A percentile compares a stretch with the other conserved stretches of the same genome.
These are phyloP conservation scores for Zosterops japonicus DNA, from an alignment of 2,113 vertebrate genomes.

Conservation along the genomic window DNA sequence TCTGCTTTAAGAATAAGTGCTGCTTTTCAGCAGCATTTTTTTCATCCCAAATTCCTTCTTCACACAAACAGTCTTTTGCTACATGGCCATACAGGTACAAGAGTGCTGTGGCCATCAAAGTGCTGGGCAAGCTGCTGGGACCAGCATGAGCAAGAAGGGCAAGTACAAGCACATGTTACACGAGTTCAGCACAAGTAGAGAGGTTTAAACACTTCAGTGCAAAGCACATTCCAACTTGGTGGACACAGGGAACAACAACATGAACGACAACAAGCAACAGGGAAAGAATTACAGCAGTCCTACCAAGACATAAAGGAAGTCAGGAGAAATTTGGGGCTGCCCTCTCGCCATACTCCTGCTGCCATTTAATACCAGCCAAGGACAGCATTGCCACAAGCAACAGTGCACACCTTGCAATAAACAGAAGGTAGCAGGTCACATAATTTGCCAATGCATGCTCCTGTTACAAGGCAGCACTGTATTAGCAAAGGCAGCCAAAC, in stretches of 20 bases:
- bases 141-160: neutral
- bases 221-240: neutral
- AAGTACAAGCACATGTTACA: neutral
- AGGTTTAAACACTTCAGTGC: neutral
- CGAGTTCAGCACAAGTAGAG: neutral
- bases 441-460: neutral
- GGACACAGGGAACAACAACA: neutral
- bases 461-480: neutral
- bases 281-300: slow-evolving; percentile 3
- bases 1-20: neutral
- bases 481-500: neutral
- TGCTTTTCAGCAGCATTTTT: neutral
- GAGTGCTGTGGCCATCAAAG: neutral
- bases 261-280: neutral
- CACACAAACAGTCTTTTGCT: neutral
- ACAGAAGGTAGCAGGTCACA: neutral
- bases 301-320: slow-evolving; percentile 24
- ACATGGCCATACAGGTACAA: accelerated
- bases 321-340: neutral
- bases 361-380: slow-evolving; percentile 28
- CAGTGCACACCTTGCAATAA: neutral
- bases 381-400: neutral
- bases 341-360: neutral
- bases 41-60: neutral
- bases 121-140: neutral